These are phyloP conservation scores for Mustelus asterias DNA, from an alignment of 2,113 vertebrate species.

Conservation along the genomic window DNA sequence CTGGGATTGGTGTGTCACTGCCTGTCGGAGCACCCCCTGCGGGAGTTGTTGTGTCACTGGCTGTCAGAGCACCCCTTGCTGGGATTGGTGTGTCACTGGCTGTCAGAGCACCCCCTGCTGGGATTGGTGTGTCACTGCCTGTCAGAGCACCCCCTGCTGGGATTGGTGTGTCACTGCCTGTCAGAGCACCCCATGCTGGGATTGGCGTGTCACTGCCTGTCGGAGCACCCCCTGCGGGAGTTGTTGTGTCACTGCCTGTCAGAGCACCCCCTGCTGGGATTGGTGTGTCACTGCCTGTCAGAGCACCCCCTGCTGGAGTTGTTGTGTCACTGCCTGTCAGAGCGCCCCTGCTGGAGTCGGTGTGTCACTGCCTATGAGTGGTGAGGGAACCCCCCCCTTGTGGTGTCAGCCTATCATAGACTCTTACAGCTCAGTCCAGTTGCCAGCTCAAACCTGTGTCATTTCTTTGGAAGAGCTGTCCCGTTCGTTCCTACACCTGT, in stretches of 20 bases:
- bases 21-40: background rate
- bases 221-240: background rate
- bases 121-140: background rate
- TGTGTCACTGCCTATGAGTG: background rate
- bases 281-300: too few relatives aligned
- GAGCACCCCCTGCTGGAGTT: background rate
- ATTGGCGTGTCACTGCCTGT: background rate
- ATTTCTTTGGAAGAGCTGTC: background rate
- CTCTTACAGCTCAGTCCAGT: background rate
- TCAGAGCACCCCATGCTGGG: background rate
- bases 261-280: too few relatives aligned
- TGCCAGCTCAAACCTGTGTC: background rate
- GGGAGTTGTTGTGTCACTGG: background rate
- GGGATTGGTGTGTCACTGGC: background rate
- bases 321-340: background rate
- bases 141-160: background rate
- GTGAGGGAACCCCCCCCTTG: background rate
- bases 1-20: background rate
- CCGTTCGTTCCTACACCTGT: background rate
- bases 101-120: background rate
- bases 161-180: background rate
- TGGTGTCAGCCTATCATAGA: background rate
- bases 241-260: background rate
- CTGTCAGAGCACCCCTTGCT: too few relatives aligned
- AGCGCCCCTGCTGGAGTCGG: background rate